Evolutionary conservation across 2,797 vertebrate genomes (phyloP), one percentile per base, ranked within the genome.

Genomic region (Lithobates pipiens): DNA sequence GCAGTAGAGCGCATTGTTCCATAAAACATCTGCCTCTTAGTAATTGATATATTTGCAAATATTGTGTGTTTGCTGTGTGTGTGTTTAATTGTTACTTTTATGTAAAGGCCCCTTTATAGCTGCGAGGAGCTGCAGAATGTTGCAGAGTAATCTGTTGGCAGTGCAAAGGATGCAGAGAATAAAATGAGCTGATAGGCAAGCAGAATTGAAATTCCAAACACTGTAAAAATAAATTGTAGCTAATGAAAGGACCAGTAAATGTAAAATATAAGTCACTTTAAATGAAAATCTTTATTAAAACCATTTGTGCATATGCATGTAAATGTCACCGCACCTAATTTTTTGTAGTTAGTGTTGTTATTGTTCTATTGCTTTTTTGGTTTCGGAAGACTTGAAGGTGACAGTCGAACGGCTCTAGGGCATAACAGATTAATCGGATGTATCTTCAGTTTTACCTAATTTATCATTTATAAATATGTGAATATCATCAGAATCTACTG

Each of bases 21-120:
- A 76, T 84, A 79, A 87, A 87, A 84, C 86, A 87, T 87, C 86
- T 87, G 86, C 81, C 76, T 87, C 82, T 25, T 77, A 79, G 70
- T 77, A 75, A 87, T 70, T 87, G 63, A 84, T 79, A 87, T 80
- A 87, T 84, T 87, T 73, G 81, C 71, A 74, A 86, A 82, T 86
- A 77, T 86, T 82, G 75, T 83, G 44, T 61, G 73, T 82, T 82
- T 34, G 21, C 65, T 29, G 70, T 65, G 80, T 73, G 61, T 71
- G 36, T 82, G 63, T 86, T 86, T 77, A 77, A 77, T 77, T 82
- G 67, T 70, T 77, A 36, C 80, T 81, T 74, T 77, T 77, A 77
- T 82, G 72, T 29, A 8, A 63, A 77, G 68, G 44, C 79, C 80
- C 71, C 72, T 77, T 82, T 77, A 81, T 69, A 70, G 78, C 85